Conservation (phyloP, 2,797 vertebrate genomes). For the Alosa sapidissima region DNA sequence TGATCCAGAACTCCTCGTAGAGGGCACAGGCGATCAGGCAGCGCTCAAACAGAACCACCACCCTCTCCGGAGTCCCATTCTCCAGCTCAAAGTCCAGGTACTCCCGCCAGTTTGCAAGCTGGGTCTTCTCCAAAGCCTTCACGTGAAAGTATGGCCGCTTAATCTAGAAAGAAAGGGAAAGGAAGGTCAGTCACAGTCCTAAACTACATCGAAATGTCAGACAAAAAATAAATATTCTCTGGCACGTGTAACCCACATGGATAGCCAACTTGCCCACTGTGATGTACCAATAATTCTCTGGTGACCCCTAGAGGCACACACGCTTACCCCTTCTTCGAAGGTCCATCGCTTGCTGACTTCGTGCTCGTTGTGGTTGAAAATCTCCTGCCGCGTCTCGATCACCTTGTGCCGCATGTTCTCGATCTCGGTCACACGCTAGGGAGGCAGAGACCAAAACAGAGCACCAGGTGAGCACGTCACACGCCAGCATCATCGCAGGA, state of each 20-base stretch:
- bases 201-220: no score
- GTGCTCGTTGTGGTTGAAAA: constrained; percentile 97
- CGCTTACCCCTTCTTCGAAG: constrained; percentile 95
- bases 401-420: constrained; percentile 99
- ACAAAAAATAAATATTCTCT: neutral
- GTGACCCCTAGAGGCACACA: no score
- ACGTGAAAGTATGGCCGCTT: constrained; percentile 99
- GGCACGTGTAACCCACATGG: neutral
- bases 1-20: constrained; percentile 99
- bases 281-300: no score
- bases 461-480: neutral
- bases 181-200: neutral
- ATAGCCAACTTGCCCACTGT: no score
- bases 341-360: constrained; percentile 99
- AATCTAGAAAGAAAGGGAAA: constrained; percentile 74
- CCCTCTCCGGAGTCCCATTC: constrained; percentile 93
- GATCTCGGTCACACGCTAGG: constrained; percentile 93
- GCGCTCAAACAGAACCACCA: constrained; percentile 96
- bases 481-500: constrained; percentile 38
- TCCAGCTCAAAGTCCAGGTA: constrained; percentile 99
- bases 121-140: constrained; percentile 96
- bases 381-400: constrained; percentile 93
- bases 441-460: constrained; percentile 52
- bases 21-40: constrained; percentile 98
- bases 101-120: constrained; percentile 98